Evolutionary conservation across 2,888 invertebrate genomes (phyloP).

Genomic region (Tubiluchus corallicola): DNA sequence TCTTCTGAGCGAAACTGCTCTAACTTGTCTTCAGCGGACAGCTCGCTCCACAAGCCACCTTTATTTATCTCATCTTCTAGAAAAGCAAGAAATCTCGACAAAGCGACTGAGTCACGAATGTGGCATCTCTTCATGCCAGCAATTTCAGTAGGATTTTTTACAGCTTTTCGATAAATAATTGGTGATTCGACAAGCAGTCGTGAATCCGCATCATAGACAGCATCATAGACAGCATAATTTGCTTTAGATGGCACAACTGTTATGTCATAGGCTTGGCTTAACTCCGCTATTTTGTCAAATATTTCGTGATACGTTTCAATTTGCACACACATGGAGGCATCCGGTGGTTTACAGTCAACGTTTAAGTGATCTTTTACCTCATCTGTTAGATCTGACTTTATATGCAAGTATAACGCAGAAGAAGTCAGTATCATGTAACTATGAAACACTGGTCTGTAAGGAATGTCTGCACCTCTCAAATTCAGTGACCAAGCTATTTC

Average conservation of each 20-base stretch:
- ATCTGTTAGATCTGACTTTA: too few relatives aligned
- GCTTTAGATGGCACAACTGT: conserved; percentile 13
- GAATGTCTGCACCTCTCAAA: conserved; percentile 63
- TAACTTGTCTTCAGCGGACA: conserved; percentile 11
- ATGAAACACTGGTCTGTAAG: conserved; percentile 50
- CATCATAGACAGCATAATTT: too few relatives aligned
- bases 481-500: conserved; percentile 77
- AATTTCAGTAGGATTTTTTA: conserved; percentile 41
- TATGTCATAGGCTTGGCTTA: neutral
- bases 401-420: too few relatives aligned
- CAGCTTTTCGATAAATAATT: too few relatives aligned
- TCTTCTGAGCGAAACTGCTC: conserved; percentile 10
- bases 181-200: too few relatives aligned
- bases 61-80: conserved; percentile 40
- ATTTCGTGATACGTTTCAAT: too few relatives aligned
- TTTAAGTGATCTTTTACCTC: too few relatives aligned
- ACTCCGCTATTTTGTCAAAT: too few relatives aligned
- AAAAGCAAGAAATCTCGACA: conserved; percentile 40
- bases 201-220: too few relatives aligned
- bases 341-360: too few relatives aligned
- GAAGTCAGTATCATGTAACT: too few relatives aligned
- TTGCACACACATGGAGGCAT: too few relatives aligned
- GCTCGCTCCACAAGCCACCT: conserved; percentile 13
- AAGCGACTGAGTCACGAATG: conserved; percentile 43
- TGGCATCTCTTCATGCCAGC: conserved; percentile 50